Conservation (phyloP, 2,888 invertebrate species). For the Noctua fimbriata region DNA sequence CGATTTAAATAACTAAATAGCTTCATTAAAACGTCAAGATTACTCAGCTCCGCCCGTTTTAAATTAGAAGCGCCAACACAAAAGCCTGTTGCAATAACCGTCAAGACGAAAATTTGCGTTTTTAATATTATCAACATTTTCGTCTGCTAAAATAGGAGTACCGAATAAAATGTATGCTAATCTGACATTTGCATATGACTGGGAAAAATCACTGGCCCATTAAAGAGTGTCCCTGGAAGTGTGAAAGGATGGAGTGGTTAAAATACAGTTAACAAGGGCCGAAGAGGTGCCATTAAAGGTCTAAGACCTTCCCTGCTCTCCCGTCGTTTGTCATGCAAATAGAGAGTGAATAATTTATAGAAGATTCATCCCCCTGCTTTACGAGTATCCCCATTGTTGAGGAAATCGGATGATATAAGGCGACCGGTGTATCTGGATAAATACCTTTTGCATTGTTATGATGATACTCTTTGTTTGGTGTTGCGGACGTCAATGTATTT, state of each 20-base stretch:
- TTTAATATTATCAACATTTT: slow-evolving; percentile 77
- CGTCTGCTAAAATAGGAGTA: slow-evolving; percentile 72
- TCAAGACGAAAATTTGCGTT: slow-evolving; percentile 73
- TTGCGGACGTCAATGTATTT: slow-evolving; percentile 32
- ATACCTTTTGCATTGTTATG: slow-evolving; percentile 63
- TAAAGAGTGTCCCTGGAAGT: slow-evolving; percentile 80
- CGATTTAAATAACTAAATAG: slow-evolving; percentile 50
- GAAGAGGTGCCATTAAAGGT: slow-evolving; percentile 83
- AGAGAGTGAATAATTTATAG: slow-evolving; percentile 88
- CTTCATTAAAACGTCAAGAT: slow-evolving; percentile 46
- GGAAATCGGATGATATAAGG: slow-evolving; percentile 76
- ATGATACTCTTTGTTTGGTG: slow-evolving; percentile 59
- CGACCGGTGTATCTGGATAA: slow-evolving; percentile 63
- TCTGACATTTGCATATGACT: slow-evolving; percentile 86
- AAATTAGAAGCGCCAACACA: slow-evolving; percentile 64
- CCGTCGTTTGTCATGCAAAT: slow-evolving; percentile 88
- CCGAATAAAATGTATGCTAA: slow-evolving; percentile 85
- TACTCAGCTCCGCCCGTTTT: slow-evolving; percentile 39
- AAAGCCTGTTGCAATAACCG: slow-evolving; percentile 64
- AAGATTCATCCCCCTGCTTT: slow-evolving; percentile 83
- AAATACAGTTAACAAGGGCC: slow-evolving; percentile 76
- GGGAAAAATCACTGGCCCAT: slow-evolving; percentile 85
- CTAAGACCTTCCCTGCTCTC: slow-evolving; percentile 82
- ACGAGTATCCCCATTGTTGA: slow-evolving; percentile 79
- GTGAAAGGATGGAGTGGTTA: slow-evolving; percentile 76